These are phyloP conservation scores for Mastomys coucha DNA, from an alignment of 2,113 vertebrate species.

Conservation along the genomic window DNA sequence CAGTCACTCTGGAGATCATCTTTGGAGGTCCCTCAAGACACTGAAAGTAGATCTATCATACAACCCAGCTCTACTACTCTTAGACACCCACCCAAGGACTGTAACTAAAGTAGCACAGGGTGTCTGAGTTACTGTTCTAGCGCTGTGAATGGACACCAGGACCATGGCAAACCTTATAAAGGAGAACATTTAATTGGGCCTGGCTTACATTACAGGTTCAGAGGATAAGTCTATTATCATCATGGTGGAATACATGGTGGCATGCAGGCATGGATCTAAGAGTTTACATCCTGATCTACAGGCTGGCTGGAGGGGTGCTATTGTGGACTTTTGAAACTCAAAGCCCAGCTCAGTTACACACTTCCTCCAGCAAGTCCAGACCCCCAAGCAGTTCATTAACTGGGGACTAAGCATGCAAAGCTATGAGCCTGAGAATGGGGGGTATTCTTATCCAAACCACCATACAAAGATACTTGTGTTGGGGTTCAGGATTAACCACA, in stretches of 20 bases:
- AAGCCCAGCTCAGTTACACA: background rate
- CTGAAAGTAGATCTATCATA: background rate
- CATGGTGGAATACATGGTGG: background rate
- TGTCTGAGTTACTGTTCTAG: background rate
- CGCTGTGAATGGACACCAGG: background rate
- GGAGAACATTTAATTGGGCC: background rate
- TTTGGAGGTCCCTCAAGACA: background rate
- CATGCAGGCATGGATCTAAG: background rate
- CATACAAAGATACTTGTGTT: too few relatives aligned
- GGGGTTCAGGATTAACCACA: too few relatives aligned
- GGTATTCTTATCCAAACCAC: background rate
- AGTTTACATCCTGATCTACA: background rate
- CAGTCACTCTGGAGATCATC: background rate
- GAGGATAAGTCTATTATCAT: background rate
- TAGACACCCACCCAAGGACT: background rate
- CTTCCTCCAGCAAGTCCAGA: background rate
- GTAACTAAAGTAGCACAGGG: background rate
- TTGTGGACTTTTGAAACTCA: background rate
- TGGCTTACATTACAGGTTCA: background rate
- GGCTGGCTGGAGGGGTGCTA: background rate
- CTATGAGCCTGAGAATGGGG: background rate
- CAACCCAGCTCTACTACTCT: background rate
- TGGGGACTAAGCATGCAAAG: background rate
- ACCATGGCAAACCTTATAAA: background rate
- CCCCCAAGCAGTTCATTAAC: background rate